Conservation (phyloP, 2,113 vertebrate genomes). For the Antennarius striatus region DNA sequence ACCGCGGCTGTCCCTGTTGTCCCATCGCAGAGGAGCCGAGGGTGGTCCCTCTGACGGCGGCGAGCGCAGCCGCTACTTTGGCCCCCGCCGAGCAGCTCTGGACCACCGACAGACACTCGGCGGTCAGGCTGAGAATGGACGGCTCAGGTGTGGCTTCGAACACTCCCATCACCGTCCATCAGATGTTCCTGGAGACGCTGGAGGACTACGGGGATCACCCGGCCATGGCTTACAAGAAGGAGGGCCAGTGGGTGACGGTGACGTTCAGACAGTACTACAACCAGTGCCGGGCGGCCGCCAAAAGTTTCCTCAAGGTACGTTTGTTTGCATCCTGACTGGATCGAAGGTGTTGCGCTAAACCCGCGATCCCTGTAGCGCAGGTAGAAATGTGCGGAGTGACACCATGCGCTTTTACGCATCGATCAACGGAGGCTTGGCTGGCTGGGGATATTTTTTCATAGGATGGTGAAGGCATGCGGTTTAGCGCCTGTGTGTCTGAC, state of each 20-base stretch:
- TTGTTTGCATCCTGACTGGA: neutral
- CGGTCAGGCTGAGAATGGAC: slow-evolving; percentile 76
- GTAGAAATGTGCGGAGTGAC: neutral
- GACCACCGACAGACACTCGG: slow-evolving; percentile 58
- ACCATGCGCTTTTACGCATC: too few relatives aligned
- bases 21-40: slow-evolving; percentile 32
- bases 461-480: neutral
- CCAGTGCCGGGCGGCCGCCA: slow-evolving; percentile 76
- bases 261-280: slow-evolving; percentile 77
- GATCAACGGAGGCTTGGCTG: too few relatives aligned
- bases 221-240: slow-evolving; percentile 70
- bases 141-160: slow-evolving; percentile 62
- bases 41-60: slow-evolving; percentile 2
- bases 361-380: neutral
- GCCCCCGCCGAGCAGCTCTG: slow-evolving; percentile 72
- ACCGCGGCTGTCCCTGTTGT: slow-evolving; percentile 61
- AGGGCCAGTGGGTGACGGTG: slow-evolving; percentile 60
- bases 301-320: slow-evolving; percentile 82
- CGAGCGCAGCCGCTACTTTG: slow-evolving; percentile 8
- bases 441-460: neutral
- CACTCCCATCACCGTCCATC: slow-evolving; percentile 76
- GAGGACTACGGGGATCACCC: slow-evolving; percentile 52
- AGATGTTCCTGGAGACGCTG: slow-evolving; percentile 76
- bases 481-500: too few relatives aligned
- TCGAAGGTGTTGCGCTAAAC: too few relatives aligned